Evolutionary conservation across 2,888 invertebrate genomes (phyloP).

Genomic region (Tenodera sinensis): DNA sequence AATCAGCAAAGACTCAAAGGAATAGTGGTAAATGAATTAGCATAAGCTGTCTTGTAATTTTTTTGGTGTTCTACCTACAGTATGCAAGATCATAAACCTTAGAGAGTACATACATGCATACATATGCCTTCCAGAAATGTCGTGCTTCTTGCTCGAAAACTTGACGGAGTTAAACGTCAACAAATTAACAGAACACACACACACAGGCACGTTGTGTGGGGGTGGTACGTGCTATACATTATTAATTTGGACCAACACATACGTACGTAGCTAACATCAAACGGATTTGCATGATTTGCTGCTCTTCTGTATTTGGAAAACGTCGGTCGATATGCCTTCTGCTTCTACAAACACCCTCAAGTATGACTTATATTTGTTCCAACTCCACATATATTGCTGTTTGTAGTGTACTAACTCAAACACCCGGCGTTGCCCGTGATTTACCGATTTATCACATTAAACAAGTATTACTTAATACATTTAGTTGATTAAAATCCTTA

Average conservation of each 20-base stretch:
- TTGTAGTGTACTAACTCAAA: no score
- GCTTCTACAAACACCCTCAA: not conserved
- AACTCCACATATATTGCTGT: no score
- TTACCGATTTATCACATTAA: no score
- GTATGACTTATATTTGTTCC: no score
- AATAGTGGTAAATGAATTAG: no score
- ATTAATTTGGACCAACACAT: not conserved
- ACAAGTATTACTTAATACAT: no score
- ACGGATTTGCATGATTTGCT: not conserved
- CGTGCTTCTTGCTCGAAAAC: not conserved
- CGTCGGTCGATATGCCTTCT: not conserved
- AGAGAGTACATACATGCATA: not conserved
- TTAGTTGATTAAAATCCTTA: no score
- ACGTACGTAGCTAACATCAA: not conserved
- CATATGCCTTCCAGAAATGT: not conserved
- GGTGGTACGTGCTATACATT: not conserved
- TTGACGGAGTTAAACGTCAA: not conserved
- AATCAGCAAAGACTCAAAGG: no score
- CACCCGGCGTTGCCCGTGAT: no score
- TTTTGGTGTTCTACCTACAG: not conserved
- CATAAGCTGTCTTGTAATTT: no score
- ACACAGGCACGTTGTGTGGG: not conserved
- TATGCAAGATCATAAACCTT: not conserved
- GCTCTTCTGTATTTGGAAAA: no score
- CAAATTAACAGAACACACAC: not conserved